Base-by-base conservation (phyloP, 2,113 vertebrate species). In the Sinocyclocheilus anophthalmus region DNA sequence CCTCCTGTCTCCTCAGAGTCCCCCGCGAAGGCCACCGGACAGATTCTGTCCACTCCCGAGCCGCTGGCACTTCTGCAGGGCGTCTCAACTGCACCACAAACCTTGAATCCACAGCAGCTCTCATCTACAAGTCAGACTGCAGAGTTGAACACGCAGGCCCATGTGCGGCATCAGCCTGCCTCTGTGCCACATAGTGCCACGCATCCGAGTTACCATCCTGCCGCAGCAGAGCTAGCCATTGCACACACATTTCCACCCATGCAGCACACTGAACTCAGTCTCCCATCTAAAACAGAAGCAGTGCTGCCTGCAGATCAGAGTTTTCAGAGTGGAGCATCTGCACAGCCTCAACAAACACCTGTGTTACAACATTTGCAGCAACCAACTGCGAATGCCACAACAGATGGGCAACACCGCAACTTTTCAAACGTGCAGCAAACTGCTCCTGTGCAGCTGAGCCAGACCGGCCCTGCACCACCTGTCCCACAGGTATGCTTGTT, bases 401-500 rank as follows among this genome's bases (percentile, higher is more conserved):
- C 78, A 37, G 39, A 37, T 14, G 61, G n/a, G 20, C 67, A 59
- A 50, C 9, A 26, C 16, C 48, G 37, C 24, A 50, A 65, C 83
- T 53, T 69, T 22, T 75, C 87, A 12, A 24, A 78, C 13, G 0
- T 83, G 82, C 76, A 84, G 16, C 79, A 69, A 80, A 37, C 53
- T 48, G 22, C 63, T 48, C 45, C 85, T 76, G 79, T 84, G 50
- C 92, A 88, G 45, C 87, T 87, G 42, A 85, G 80, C 87, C 92
- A 92, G 37, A 86, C 90, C 0, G 92, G 93, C 10, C 88, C 94
- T 0, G 83, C 88, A 5, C 90, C 95, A 84, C 63, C 91, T 0
- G 8, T 89, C 75, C 96, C 96, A 88, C 95, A 96, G 95, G 97
- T 98, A 79, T 95, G 94, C 67, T 59, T 30, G 6, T 45, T 33